Base-by-base conservation (phyloP, 2,888 invertebrate species). In the Unio pictorum region DNA sequence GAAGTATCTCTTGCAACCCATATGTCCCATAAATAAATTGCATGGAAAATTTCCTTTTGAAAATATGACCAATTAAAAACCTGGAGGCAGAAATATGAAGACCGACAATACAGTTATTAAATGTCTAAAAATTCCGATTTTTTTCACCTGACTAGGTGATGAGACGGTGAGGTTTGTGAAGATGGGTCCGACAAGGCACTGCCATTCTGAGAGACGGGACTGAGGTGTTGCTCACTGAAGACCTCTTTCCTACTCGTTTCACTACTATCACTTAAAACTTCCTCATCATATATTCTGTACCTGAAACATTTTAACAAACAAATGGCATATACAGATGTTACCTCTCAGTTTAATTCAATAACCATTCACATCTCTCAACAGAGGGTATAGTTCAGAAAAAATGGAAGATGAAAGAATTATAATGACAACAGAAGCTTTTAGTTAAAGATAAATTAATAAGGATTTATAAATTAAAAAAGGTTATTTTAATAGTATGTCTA, bases 211-310 rank as follows among this genome's bases (percentile, higher is more conserved):
- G 45, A 45, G 45, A 45, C 45, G 11, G 45, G 45, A 45, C 45
- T 45, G 45, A 11, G 45, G 45, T 11, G 45, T 60, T 71, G 74
- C 61, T 73, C 71, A 65, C 76, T 68, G 20, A 73, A 69, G 59
- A 69, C 71, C 59, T 76, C 74, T 23, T 78, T 67, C 55, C 75
- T 68, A 63, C 80, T 81, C 23, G 75, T 68, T 8, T 82, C 81
- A 75, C 86, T 85, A n/a, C 70, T 78, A 55, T 81, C 82, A 69
- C 85, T 84, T 56, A 84, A 75, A 18, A 89, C 86, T 67, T 88
- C 89, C 45, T 88, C 88, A 71, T 88, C 88, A 79, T 88, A 89
- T 68, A 89, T 89, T 67, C 88, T 76, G 72, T 89, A 89, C 74
- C 89, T 89, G 75, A 3, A 73, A 71, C 54, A 18, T 60, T 69